Evolutionary conservation across 2,888 invertebrate species (phyloP).

Genomic region (Chironomus tentans): DNA sequence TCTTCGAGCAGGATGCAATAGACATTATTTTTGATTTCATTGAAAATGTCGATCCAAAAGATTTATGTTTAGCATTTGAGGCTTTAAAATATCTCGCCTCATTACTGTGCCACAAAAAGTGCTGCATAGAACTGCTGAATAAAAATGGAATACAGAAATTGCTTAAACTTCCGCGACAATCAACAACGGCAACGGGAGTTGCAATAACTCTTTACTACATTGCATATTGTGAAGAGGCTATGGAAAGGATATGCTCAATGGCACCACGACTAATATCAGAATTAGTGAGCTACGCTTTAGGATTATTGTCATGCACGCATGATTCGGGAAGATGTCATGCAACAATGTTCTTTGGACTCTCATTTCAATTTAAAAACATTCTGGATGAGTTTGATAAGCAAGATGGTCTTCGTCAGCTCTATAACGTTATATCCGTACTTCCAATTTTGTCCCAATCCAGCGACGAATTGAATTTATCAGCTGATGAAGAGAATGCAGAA

Average conservation of each 20-base stretch:
- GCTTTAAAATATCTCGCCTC: slow-evolving; percentile 92
- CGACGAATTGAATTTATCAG: slow-evolving; percentile 53
- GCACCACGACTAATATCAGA: slow-evolving; percentile 67
- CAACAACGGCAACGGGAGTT: slow-evolving; percentile 92
- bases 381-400: slow-evolving; percentile 86
- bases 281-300: slow-evolving; percentile 81
- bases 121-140: slow-evolving; percentile 90
- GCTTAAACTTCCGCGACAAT: slow-evolving; percentile 83
- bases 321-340: slow-evolving; percentile 97
- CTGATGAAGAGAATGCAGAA: slow-evolving; percentile 85
- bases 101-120: slow-evolving; percentile 94
- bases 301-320: slow-evolving; percentile 93
- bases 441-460: slow-evolving; percentile 71
- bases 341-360: slow-evolving; percentile 94
- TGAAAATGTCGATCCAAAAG: slow-evolving; percentile 76
- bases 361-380: slow-evolving; percentile 87
- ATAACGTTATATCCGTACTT: slow-evolving; percentile 86
- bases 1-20: slow-evolving; percentile 87
- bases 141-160: slow-evolving; percentile 70
- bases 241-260: slow-evolving; percentile 88
- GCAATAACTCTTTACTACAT: slow-evolving; percentile 94
- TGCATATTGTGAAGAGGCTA: slow-evolving; percentile 94
- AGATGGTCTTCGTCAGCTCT: slow-evolving; percentile 86
- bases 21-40: slow-evolving; percentile 85
- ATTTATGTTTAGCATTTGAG: slow-evolving; percentile 91